Conservation (phyloP, 2,888 invertebrate genomes). For the Macrophya alboannulata region DNA sequence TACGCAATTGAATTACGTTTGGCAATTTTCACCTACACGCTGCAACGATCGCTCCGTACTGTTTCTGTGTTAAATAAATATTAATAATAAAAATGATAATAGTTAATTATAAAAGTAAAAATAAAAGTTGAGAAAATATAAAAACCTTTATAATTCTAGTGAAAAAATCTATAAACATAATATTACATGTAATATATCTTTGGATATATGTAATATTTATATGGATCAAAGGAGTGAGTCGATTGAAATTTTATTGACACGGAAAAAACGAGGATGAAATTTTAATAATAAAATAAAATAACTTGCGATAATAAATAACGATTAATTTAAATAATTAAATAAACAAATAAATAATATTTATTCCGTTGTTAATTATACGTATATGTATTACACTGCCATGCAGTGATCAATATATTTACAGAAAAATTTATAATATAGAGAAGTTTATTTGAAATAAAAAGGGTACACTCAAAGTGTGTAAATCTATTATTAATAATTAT, state of each 20-base stretch:
- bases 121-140: background rate
- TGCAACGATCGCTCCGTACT: background rate
- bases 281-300: background rate
- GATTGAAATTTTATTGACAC: background rate
- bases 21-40: background rate
- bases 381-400: background rate
- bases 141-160: background rate
- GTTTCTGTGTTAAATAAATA: slow-evolving; percentile 16
- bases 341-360: slow-evolving; percentile 33
- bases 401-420: slow-evolving; percentile 11
- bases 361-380: background rate
- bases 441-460: slow-evolving; percentile 30
- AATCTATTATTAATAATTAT: background rate
- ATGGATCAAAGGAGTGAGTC: background rate
- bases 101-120: background rate
- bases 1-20: background rate
- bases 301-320: background rate
- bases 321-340: background rate
- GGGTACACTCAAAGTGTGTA: slow-evolving; percentile 21
- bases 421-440: background rate
- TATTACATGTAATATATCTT: background rate
- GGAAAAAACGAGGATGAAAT: background rate
- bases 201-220: background rate
- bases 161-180: background rate
- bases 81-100: too few species aligned